phyloP scores from a whole-genome alignment of 1,140 invertebrate genomes.

The Drosophila sechellia region DNA sequence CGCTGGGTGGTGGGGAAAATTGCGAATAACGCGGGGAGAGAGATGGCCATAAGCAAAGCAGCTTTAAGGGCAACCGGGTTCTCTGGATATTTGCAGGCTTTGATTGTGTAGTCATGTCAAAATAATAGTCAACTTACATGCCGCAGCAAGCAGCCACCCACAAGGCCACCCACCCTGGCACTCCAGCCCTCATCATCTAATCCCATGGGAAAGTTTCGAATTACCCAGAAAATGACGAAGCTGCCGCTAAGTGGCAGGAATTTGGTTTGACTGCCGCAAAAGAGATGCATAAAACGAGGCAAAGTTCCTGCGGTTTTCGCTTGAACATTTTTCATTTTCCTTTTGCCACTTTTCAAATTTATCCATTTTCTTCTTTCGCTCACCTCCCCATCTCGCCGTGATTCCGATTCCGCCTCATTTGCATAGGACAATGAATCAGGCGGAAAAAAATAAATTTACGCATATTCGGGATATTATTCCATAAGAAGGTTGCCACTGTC shows the following conservation, averaged over 20 bases:
- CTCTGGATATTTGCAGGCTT: constrained; percentile 78
- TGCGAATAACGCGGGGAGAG: neutral
- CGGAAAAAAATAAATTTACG: constrained; percentile 69
- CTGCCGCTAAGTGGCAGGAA: constrained; percentile 71
- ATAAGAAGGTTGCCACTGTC: constrained; percentile 42
- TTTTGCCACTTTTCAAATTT: constrained; percentile 29
- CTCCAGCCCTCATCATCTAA: constrained; percentile 18
- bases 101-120: constrained; percentile 84
- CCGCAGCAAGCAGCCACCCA: constrained; percentile 51
- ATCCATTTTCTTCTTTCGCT: constrained; percentile 12
- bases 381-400: neutral
- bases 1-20: neutral
- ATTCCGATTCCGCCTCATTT: constrained; percentile 59
- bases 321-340: constrained; percentile 43
- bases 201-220: constrained; percentile 38
- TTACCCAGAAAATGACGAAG: constrained; percentile 64
- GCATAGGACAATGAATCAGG: constrained; percentile 55
- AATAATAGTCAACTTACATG: constrained; percentile 84
- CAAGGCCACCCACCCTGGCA: constrained; percentile 5
- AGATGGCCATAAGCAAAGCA: constrained; percentile 10
- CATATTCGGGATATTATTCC: constrained; percentile 80
- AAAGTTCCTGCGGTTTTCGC: constrained; percentile 67
- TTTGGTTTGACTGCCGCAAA: constrained; percentile 47
- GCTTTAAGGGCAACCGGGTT: constrained; percentile 29
- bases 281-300: constrained; percentile 8